These are phyloP conservation scores for Macrotus californicus DNA, from an alignment of 2,113 vertebrate genomes.

Conservation along the genomic window DNA sequence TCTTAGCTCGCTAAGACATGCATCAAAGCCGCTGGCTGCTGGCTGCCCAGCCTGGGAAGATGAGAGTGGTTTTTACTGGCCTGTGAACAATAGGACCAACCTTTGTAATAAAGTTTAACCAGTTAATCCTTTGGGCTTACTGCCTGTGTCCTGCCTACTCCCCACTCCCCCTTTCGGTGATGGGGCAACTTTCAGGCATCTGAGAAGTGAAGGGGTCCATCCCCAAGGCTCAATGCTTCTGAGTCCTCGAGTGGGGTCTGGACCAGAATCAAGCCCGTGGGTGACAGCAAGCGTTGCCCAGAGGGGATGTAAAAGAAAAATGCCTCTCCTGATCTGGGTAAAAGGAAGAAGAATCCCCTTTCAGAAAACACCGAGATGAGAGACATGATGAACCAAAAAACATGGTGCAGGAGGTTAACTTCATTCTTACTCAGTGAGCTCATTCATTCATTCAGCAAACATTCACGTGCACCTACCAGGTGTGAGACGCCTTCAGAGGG, in stretches of 20 bases:
- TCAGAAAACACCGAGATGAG: not conserved
- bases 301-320: not conserved
- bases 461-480: not conserved
- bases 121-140: constrained; percentile 40
- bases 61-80: constrained; percentile 57
- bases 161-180: not conserved
- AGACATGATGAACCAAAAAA: not conserved
- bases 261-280: not conserved
- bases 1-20: constrained; percentile 62
- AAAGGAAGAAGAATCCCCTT: not conserved
- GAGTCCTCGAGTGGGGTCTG: not conserved
- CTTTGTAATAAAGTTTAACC: constrained; percentile 55
- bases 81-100: constrained; percentile 57
- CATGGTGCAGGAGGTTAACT: not conserved
- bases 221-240: not conserved
- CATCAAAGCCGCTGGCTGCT: constrained; percentile 57
- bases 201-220: not conserved
- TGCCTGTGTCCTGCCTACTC: not conserved
- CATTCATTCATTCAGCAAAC: not conserved
- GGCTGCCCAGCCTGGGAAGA: constrained; percentile 60
- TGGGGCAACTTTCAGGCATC: not conserved
- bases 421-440: not conserved
- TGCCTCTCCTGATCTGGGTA: not conserved
- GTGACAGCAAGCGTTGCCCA: not conserved
- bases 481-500: not conserved